Conservation (phyloP, 1,140 invertebrate genomes). For the Chlorops oryzae region DNA sequence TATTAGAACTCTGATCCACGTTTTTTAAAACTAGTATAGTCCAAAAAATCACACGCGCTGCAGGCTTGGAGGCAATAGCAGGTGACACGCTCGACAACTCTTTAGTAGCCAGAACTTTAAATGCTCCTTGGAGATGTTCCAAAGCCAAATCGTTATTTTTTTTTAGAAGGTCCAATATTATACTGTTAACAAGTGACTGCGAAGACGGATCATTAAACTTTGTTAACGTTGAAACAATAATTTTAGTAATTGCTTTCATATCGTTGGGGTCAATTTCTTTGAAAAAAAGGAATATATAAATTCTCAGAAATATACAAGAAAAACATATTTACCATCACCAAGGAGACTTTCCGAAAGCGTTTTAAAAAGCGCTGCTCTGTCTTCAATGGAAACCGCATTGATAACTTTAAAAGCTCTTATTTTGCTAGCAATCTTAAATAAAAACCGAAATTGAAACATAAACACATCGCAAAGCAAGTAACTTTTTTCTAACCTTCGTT, state of each 20-base stretch:
- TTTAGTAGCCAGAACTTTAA: conserved; percentile 58
- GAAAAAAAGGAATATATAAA: conserved; percentile 25
- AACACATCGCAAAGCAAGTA: no score
- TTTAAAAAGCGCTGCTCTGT: conserved; percentile 4
- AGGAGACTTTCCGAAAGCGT: conserved; percentile 5
- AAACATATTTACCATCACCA: background rate
- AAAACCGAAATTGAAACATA: background rate
- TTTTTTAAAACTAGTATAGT: conserved; percentile 28
- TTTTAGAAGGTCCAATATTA: conserved; percentile 61
- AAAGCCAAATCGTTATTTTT: conserved; percentile 63
- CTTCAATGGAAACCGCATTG: conserved; percentile 2
- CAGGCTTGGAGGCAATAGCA: conserved; percentile 52
- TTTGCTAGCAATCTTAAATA: conserved; percentile 4
- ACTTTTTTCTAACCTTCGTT: background rate
- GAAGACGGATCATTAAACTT: conserved; percentile 73
- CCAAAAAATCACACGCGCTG: conserved; percentile 36
- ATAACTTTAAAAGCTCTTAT: conserved; percentile 10
- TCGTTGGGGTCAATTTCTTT: conserved; percentile 71
- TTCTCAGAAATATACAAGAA: background rate
- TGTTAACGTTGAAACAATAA: conserved; percentile 64
- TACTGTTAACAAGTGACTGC: conserved; percentile 62
- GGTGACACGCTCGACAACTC: conserved; percentile 62
- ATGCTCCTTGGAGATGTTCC: conserved; percentile 59
- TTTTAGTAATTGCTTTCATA: conserved; percentile 70
- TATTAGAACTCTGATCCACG: conserved; percentile 24